Evolutionary conservation across 2,888 invertebrate species (phyloP).

Genomic region (Caenorhabditis sp.): DNA sequence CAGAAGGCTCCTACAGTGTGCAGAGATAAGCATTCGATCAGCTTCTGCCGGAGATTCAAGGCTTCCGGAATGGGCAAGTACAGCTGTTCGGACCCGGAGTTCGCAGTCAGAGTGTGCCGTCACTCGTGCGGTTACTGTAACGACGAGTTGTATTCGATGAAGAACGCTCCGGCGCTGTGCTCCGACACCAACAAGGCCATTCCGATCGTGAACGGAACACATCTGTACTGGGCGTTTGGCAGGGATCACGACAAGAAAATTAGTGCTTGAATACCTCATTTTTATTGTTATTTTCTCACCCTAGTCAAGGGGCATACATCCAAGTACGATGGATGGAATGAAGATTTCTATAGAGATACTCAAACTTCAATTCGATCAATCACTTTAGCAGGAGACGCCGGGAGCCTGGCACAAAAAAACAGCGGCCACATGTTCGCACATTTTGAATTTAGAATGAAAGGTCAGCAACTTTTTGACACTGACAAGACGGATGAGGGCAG

Average conservation of each 20-base stretch:
- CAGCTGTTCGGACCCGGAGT: slow-evolving; percentile 69
- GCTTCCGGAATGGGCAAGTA: slow-evolving; percentile 69
- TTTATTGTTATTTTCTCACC: slow-evolving; percentile 3
- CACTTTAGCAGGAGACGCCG: not conserved
- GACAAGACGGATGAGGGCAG: slow-evolving; percentile 39
- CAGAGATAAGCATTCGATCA: slow-evolving; percentile 68
- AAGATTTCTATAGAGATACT: slow-evolving; percentile 9
- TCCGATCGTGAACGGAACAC: slow-evolving; percentile 51
- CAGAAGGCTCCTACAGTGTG: slow-evolving; percentile 65
- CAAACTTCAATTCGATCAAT: slow-evolving; percentile 51
- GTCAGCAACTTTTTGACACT: slow-evolving; percentile 27
- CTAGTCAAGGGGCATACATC: slow-evolving; percentile 38
- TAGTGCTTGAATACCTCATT: not conserved
- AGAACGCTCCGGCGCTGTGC: slow-evolving; percentile 52
- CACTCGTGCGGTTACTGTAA: slow-evolving; percentile 71
- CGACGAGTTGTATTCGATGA: slow-evolving; percentile 61
- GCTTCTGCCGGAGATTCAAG: slow-evolving; percentile 69
- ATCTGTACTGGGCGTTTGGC: slow-evolving; percentile 52
- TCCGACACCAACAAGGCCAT: slow-evolving; percentile 39
- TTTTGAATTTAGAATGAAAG: slow-evolving; percentile 42
- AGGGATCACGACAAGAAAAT: slow-evolving; percentile 30
- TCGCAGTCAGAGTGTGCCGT: slow-evolving; percentile 70
- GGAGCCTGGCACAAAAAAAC: slow-evolving; percentile 46
- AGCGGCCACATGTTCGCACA: slow-evolving; percentile 49
- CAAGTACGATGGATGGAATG: slow-evolving; percentile 13